Conservation (phyloP, 2,113 vertebrate species). For the Callithrix jacchus region DNA sequence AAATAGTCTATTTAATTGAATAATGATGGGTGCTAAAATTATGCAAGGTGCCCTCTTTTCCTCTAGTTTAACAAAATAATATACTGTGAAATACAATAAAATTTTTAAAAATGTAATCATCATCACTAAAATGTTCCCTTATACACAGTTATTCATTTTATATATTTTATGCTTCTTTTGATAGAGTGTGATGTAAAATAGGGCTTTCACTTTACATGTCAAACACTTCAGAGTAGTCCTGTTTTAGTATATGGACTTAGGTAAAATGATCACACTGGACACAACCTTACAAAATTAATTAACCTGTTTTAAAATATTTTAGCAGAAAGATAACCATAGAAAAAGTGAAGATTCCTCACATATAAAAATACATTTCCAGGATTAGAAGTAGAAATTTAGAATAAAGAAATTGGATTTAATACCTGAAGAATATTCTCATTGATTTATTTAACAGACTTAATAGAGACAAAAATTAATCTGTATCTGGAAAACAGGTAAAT, state of each 20-base stretch:
- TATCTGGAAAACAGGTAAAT: background rate
- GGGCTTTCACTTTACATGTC: background rate
- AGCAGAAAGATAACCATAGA: background rate
- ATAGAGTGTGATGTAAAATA: background rate
- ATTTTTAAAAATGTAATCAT: slow-evolving; percentile 28
- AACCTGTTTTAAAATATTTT: slow-evolving; percentile 17
- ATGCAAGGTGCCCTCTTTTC: background rate
- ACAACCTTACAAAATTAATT: background rate
- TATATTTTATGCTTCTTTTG: background rate
- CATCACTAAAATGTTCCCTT: slow-evolving; percentile 29
- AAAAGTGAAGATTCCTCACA: background rate
- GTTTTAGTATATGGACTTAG: background rate
- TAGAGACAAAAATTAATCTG: background rate
- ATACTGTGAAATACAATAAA: slow-evolving; percentile 26
- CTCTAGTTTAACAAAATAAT: slow-evolving; percentile 39
- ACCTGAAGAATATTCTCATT: slow-evolving; percentile 14
- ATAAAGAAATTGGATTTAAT: background rate
- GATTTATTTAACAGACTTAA: slow-evolving; percentile 17
- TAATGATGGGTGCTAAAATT: slow-evolving; percentile 36
- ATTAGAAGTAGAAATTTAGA: background rate
- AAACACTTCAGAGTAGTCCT: background rate
- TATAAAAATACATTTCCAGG: background rate
- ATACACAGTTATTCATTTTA: slow-evolving; percentile 11
- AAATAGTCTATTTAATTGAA: slow-evolving; percentile 50
- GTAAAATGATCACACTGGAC: background rate